Base-by-base conservation (phyloP, 2,888 invertebrate genomes). In the Prenolepis imparis region DNA sequence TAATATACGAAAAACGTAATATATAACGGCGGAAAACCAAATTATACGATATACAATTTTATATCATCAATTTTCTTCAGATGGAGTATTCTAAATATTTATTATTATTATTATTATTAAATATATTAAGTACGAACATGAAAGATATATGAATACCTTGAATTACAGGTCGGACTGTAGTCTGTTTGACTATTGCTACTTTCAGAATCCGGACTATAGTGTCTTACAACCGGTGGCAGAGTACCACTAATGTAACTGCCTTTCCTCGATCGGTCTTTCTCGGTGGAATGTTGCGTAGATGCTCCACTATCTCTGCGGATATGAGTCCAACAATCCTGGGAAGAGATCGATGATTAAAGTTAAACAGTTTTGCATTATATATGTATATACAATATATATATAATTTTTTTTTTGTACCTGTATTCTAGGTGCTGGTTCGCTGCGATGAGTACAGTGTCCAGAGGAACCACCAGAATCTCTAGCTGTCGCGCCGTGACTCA, bases 401-500 rank as follows among this genome's bases (percentile, higher is more conserved):
- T 12, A 36, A n/a, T n/a, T n/a, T n/a, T n/a, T n/a, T n/a, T n/a
- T 44, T 1, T 36, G 24, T 88, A 94, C 94, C 90, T 94, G 94
- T 92, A 94, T 93, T 86, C 93, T 91, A 44, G 94, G 93, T 32
- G 95, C 96, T n/a, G 97, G 97, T 89, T 97, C 97, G 92, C 97
- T 97, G 87, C 97, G 96, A 94, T 97, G 97, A 81, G 97, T 97
- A 94, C 97, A 98, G 95, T 97, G 98, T 0, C 97, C 98, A 84
- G 97, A 97, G 0, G 97, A 97, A 52, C 97, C 97, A 41, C 98
- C 98, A 0, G 97, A 97, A 94, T 98, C 98, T 3, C 97, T 92
- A 1, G 94, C 94, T 28, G 93, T 94, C 39, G 94, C 94, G 12
- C 94, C 94, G 83, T 94, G 94, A 87, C 94, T 95, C 67, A 95